These are phyloP conservation scores for Portunus trituberculatus DNA, from an alignment of 1,140 invertebrate species.

Conservation along the genomic window DNA sequence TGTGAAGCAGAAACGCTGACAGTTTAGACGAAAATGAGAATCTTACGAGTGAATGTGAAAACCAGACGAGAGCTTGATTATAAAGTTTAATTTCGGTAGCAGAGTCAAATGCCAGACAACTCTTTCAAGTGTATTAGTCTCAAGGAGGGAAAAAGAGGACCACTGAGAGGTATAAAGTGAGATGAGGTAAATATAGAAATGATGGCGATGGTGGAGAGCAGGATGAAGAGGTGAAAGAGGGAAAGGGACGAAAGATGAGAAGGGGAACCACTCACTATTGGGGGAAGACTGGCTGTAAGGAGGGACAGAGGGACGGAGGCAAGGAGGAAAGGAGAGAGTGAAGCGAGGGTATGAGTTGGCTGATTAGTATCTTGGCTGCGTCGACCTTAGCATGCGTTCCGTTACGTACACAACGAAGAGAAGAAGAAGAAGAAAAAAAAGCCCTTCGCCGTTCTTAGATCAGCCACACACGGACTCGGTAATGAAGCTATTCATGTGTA, in stretches of 20 bases:
- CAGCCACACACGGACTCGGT: conserved; percentile 51
- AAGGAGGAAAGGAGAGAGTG: background rate
- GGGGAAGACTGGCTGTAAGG: background rate
- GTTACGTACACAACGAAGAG: conserved; percentile 42
- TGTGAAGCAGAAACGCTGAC: no score
- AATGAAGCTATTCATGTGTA: conserved; percentile 62
- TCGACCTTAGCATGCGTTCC: conserved; percentile 53
- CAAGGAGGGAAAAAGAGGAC: background rate
- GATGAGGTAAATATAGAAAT: conserved; percentile 9
- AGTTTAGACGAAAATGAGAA: background rate
- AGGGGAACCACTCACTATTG: background rate
- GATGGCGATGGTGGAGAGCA: background rate
- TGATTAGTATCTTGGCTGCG: conserved; percentile 48
- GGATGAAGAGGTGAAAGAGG: conserved; percentile 17
- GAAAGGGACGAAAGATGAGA: background rate
- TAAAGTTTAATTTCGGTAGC: background rate
- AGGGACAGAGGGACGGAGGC: background rate
- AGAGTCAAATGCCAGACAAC: background rate
- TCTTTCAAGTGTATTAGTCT: background rate
- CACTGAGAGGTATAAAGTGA: background rate
- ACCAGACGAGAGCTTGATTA: background rate
- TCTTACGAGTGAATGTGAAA: background rate
- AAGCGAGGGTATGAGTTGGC: background rate
- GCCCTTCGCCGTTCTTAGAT: conserved; percentile 45
- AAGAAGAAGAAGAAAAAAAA: background rate